Base-by-base conservation (phyloP, 2,113 vertebrate genomes). In the Mastomys coucha region DNA sequence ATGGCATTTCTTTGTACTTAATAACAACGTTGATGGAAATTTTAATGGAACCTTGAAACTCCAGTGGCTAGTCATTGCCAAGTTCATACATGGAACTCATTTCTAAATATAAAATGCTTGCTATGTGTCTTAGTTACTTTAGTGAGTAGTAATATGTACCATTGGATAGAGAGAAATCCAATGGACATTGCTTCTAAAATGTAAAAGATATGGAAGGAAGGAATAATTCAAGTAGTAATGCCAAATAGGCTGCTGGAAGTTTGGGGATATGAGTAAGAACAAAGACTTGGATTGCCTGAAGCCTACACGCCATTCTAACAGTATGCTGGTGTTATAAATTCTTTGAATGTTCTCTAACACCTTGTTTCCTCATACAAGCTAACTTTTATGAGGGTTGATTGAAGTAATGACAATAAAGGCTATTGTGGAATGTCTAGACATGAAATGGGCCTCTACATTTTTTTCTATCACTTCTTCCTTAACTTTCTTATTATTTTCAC, bases 1-100 rank as follows among this genome's bases (percentile, higher is more conserved):
- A n/a, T 1, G 17, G 1, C 4, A 1, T 28, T 33, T 0, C 0
- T 13, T 5, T 49, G 19, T 51, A 36, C 65, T 39, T 53, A 70
- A 58, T 63, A 69, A 42, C 7, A 76, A 58, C 28, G 53, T 49
- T 51, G 8, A 5, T 13, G 12, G 51, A 75, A 49, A n/a, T 85
- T 39, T 5, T 45, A 45, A 4, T 7, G 53, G 12, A 53, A 24
- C 7, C 51, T 77, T 65, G n/a, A 58, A 33, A 7, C 31, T 51
- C 20, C 84, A 5, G 1, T 36, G 36, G 28, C 31, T 58, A 65
- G 7, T 60, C 80, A 39, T 7, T 84, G 13, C n/a, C 24, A 63
- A 19, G 12, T 63, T 63, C 3, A 63, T 63, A 26, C 24, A 28
- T 28, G n/a, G 58, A 73, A 73, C 2, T 49, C 45, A 87, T 22